Conservation (phyloP, 1,140 invertebrate genomes). For the Danaus plexippus region DNA sequence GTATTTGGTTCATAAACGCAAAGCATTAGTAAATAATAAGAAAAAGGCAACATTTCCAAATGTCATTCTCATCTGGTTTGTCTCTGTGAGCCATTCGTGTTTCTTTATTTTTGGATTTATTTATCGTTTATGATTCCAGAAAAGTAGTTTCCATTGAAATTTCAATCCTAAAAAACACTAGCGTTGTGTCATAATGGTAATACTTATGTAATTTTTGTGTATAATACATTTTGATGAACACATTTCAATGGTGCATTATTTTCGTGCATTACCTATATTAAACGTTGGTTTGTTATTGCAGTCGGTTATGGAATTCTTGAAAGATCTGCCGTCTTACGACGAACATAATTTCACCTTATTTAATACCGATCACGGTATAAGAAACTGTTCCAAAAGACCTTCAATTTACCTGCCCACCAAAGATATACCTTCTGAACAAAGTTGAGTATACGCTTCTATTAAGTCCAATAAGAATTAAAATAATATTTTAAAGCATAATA, state of each 20-base stretch:
- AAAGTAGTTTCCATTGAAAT: conserved; percentile 20
- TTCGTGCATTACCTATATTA: no score
- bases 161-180: conserved; percentile 16
- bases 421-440: conserved; percentile 91
- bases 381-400: conserved; percentile 87
- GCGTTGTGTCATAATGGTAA: conserved; percentile 47
- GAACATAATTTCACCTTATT: conserved; percentile 92
- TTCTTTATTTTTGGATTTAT: conserved; percentile 48
- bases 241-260: neutral
- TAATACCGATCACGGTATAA: conserved; percentile 87
- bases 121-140: conserved; percentile 31
- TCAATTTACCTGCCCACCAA: conserved; percentile 92
- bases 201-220: conserved; percentile 12
- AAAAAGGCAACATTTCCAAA: conserved; percentile 8
- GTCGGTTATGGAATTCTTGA: conserved; percentile 90
- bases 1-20: no score
- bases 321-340: conserved; percentile 91
- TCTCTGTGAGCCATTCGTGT: conserved; percentile 26
- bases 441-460: conserved; percentile 67
- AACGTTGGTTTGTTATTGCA: conserved; percentile 48
- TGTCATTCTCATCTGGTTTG: conserved; percentile 46
- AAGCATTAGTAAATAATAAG: no score
- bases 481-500: neutral
- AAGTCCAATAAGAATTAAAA: conserved; percentile 9
- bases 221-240: conserved; percentile 1